phyloP scores from a whole-genome alignment of 2,113 vertebrate genomes.

The Galbula dea region DNA sequence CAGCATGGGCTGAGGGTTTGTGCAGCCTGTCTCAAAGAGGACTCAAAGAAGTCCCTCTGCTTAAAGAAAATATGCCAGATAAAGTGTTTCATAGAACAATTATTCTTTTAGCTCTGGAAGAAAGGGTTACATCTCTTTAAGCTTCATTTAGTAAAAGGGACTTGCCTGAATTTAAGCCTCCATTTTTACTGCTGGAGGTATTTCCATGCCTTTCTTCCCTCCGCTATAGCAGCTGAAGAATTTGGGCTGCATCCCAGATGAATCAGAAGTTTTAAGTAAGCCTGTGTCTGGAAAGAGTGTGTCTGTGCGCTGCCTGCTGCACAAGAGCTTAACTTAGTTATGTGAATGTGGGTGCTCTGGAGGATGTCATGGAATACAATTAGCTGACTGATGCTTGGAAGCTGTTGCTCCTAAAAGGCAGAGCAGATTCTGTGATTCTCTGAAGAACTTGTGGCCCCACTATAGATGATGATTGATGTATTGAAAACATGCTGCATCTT shows the following conservation, averaged over 20 bases:
- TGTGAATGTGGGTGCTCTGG: background rate
- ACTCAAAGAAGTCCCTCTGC: background rate
- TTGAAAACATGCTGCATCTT: background rate
- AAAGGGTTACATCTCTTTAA: background rate
- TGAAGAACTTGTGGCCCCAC: background rate
- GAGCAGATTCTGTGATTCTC: background rate
- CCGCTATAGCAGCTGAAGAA: background rate
- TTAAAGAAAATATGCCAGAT: background rate
- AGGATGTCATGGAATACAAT: rapidly evolving
- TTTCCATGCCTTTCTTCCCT: background rate
- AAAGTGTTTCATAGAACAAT: background rate
- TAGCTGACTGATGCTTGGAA: background rate
- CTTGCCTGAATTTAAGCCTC: background rate
- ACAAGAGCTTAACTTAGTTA: background rate
- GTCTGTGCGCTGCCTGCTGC: background rate
- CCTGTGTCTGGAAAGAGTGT: background rate
- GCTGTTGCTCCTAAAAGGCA: background rate
- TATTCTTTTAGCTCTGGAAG: background rate
- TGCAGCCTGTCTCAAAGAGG: background rate
- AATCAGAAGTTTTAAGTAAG: background rate
- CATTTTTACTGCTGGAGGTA: background rate
- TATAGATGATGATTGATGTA: background rate
- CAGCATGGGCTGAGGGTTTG: background rate
- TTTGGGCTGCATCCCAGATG: background rate
- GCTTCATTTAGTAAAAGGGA: background rate